Evolutionary conservation across 37 sponge, comb jelly and placozoan genomes (phyloP).

Genomic region (Mnemiopsis leidyi): DNA sequence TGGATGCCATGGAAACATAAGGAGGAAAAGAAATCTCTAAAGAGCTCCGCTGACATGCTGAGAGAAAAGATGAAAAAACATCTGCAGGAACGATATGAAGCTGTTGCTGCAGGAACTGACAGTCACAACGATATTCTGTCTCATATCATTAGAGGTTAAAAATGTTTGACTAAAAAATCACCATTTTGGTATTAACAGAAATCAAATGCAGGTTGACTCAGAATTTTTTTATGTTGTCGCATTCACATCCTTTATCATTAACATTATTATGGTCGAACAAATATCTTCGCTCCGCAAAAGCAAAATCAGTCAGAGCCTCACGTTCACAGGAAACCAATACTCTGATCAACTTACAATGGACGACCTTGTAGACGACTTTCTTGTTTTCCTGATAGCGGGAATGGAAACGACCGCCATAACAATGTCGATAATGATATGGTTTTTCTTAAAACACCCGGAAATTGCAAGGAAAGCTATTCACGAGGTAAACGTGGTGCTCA

Average conservation of each 20-base stretch:
- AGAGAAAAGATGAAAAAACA: neutral
- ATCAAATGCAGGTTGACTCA: too few species aligned
- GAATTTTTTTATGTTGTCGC: too few species aligned
- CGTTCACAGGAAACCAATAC: neutral
- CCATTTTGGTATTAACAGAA: too few species aligned
- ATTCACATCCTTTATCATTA: too few species aligned
- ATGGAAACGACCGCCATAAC: constrained; percentile 8
- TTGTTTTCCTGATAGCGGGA: neutral
- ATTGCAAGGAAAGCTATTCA: neutral
- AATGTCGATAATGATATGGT: neutral
- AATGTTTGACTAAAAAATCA: too few species aligned
- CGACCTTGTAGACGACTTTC: neutral
- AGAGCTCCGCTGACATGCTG: neutral
- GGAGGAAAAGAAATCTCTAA: neutral
- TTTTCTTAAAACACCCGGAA: neutral
- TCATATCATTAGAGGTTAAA: neutral
- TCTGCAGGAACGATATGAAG: neutral
- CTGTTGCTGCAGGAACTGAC: neutral
- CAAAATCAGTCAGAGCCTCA: too few species aligned
- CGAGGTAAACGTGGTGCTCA: neutral
- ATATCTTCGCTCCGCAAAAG: too few species aligned
- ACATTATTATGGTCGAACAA: too few species aligned
- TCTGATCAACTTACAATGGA: neutral
- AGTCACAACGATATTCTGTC: neutral
- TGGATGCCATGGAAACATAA: neutral